phyloP scores from a whole-genome alignment of 2,113 vertebrate species.

The Sula dactylatra region DNA sequence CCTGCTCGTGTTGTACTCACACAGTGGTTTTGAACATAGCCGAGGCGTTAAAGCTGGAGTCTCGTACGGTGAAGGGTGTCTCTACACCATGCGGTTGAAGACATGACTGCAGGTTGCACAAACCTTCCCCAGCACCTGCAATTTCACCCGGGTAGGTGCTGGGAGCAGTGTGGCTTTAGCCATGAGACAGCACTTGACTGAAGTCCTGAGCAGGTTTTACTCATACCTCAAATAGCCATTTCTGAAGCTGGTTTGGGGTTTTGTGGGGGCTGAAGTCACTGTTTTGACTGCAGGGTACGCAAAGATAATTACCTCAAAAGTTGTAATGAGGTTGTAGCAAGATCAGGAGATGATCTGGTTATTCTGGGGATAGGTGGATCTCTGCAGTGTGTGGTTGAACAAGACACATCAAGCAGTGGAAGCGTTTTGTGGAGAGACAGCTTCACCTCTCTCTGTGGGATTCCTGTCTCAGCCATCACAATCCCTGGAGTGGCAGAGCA shows the following conservation, averaged over 20 bases:
- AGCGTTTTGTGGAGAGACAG: background rate
- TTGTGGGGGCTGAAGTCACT: background rate
- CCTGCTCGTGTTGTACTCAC: fast-evolving
- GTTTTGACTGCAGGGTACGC: background rate
- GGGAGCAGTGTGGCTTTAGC: background rate
- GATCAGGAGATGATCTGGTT: background rate
- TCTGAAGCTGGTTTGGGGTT: background rate
- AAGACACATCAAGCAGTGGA: background rate
- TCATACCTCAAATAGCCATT: background rate
- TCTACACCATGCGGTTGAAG: fast-evolving
- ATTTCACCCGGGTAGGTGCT: fast-evolving
- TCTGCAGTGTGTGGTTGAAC: background rate
- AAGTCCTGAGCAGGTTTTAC: background rate
- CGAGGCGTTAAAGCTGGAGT: background rate
- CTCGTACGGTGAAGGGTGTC: fast-evolving
- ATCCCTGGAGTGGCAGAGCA: background rate
- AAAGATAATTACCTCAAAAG: background rate
- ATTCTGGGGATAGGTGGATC: background rate
- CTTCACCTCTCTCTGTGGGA: background rate
- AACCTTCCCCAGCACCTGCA: background rate
- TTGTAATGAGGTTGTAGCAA: background rate
- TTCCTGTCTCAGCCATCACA: background rate
- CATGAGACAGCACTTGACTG: background rate
- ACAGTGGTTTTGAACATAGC: background rate
- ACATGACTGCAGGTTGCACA: background rate